Percentiles rank a stretch among this genome's conserved stretches.
These are phyloP conservation scores for Ophion obscuratus DNA, from an alignment of 2,888 invertebrate genomes.

Conservation along the genomic window DNA sequence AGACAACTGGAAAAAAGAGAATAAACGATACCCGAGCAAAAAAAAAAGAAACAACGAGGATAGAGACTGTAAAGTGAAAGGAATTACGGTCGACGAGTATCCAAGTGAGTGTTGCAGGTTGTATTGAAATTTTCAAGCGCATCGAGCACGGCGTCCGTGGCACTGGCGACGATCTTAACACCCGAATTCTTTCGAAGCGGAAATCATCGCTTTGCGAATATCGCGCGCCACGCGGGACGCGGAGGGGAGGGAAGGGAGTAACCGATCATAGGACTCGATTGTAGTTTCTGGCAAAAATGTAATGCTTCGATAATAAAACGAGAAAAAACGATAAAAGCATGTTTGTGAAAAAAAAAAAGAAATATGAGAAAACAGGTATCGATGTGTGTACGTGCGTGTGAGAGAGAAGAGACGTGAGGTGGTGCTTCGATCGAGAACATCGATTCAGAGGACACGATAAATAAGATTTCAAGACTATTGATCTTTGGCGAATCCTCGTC, in stretches of 20 bases:
- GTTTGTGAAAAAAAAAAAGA: slow-evolving; percentile 27
- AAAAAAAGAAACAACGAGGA: slow-evolving; percentile 30
- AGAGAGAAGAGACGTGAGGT: slow-evolving; percentile 31
- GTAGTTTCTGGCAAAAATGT: slow-evolving; percentile 56
- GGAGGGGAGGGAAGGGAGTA: slow-evolving; percentile 23
- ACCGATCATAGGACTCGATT: slow-evolving; percentile 42
- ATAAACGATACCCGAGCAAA: background rate
- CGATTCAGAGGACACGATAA: background rate
- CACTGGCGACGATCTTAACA: background rate
- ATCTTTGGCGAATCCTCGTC: background rate
- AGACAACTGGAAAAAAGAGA: background rate
- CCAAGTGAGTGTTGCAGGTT: slow-evolving; percentile 19
- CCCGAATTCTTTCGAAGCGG: background rate
- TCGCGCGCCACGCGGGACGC: background rate
- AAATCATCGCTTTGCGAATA: slow-evolving; percentile 21
- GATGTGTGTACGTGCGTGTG: slow-evolving; percentile 10
- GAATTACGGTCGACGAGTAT: slow-evolving; percentile 39
- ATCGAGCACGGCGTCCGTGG: slow-evolving; percentile 17
- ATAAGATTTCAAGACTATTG: background rate
- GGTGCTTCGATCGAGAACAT: slow-evolving; percentile 20
- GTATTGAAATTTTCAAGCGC: slow-evolving; percentile 14
- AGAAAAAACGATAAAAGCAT: slow-evolving; percentile 34
- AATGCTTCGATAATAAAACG: slow-evolving; percentile 55
- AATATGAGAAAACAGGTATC: slow-evolving; percentile 9
- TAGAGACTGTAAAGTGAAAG: slow-evolving; percentile 31